phyloP scores from a whole-genome alignment of 2,888 invertebrate genomes.

The Caenorhabditis virilis region DNA sequence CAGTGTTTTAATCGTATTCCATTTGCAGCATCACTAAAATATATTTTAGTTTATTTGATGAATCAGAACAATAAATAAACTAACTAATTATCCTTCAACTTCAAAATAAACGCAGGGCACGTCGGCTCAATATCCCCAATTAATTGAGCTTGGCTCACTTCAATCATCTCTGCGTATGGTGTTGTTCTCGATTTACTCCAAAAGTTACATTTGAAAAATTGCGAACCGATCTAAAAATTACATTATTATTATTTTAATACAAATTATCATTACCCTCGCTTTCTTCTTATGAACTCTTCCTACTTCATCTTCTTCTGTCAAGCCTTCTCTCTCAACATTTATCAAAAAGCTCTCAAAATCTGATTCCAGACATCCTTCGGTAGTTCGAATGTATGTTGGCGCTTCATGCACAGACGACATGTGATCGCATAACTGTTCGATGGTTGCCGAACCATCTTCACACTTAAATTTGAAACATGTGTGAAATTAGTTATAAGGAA shows the following conservation, averaged over 20 bases:
- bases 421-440: conserved; percentile 18
- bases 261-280: not conserved
- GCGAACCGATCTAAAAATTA: not conserved
- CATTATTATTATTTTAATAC: not conserved
- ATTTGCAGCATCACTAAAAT: conserved; percentile 31
- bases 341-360: conserved; percentile 26
- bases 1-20: conserved; percentile 23
- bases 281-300: conserved; percentile 1
- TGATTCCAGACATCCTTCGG: conserved; percentile 12
- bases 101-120: conserved; percentile 24
- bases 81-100: conserved; percentile 15
- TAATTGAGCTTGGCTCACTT: conserved; percentile 5
- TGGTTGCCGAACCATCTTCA: conserved; percentile 6
- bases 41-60: not conserved
- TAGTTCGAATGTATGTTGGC: conserved; percentile 10
- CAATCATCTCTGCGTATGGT: conserved; percentile 15
- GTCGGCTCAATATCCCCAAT: conserved; percentile 11
- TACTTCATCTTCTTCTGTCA: not conserved
- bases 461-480: conserved; percentile 4
- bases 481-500: not conserved
- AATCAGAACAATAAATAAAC: not conserved
- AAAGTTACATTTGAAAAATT: conserved; percentile 8
- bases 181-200: conserved; percentile 13
- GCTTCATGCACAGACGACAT: conserved; percentile 14
- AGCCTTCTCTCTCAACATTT: conserved; percentile 3